Percentiles rank a stretch among this genome's conserved stretches.
phyloP scores from a whole-genome alignment of 1,140 invertebrate species.

The Drosophila kepulauana region DNA sequence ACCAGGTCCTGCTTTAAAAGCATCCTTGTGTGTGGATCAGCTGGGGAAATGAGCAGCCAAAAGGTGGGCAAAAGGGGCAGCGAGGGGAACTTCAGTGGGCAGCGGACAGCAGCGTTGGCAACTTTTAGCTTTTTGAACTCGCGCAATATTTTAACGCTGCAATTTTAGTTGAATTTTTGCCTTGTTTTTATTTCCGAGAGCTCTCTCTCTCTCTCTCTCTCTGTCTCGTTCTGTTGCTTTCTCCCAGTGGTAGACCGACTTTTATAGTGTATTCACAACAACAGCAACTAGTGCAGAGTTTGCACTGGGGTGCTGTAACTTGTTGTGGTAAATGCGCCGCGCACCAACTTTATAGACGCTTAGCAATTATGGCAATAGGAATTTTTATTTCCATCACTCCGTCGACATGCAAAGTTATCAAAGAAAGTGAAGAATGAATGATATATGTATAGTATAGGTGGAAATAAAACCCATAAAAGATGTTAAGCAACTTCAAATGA shows the following conservation, averaged over 20 bases:
- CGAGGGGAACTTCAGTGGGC: background rate
- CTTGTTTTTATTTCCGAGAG: slow-evolving; percentile 25
- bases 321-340: slow-evolving; percentile 61
- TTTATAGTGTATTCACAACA: slow-evolving; percentile 41
- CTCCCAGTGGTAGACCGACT: slow-evolving; percentile 50
- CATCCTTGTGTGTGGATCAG: slow-evolving; percentile 54
- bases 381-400: slow-evolving; percentile 56
- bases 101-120: slow-evolving; percentile 13
- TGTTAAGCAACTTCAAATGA: too few species aligned
- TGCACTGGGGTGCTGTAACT: slow-evolving; percentile 49
- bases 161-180: slow-evolving; percentile 71
- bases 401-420: slow-evolving; percentile 18
- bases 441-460: background rate
- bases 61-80: background rate
- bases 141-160: slow-evolving; percentile 76
- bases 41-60: slow-evolving; percentile 39
- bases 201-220: background rate
- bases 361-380: slow-evolving; percentile 72
- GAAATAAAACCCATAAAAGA: background rate
- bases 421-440: background rate
- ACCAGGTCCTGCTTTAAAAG: slow-evolving; percentile 29
- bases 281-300: slow-evolving; percentile 7
- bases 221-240: background rate
- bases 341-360: slow-evolving; percentile 73
- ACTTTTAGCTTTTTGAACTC: slow-evolving; percentile 56